Percentiles rank a stretch among this genome's conserved stretches.
These are phyloP conservation scores for Phalacrocorax brasilianus DNA, from an alignment of 2,113 vertebrate species.

Conservation along the genomic window DNA sequence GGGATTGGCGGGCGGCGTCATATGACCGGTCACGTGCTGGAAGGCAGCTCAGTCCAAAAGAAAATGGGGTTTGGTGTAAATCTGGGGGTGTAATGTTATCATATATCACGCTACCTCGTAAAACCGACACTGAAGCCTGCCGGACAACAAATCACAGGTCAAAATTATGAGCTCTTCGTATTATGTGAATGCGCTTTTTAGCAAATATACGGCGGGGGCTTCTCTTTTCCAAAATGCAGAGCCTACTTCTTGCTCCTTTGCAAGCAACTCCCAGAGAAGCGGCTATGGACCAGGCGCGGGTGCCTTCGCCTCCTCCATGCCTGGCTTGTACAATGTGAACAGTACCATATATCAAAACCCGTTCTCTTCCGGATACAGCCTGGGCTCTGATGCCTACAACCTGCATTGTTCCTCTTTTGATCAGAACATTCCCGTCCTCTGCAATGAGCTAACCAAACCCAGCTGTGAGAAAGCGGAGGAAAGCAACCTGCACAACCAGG, in stretches of 20 bases:
- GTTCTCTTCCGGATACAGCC: constrained; percentile 82
- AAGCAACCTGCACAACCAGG: constrained; percentile 80
- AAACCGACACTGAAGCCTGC: constrained; percentile 96
- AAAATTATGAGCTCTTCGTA: constrained; percentile 97
- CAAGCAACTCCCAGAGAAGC: constrained; percentile 83
- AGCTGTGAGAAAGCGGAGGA: constrained; percentile 86
- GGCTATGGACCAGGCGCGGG: constrained; percentile 81
- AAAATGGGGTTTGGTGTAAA: constrained; percentile 98
- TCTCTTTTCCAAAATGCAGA: constrained; percentile 88
- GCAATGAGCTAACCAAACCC: constrained; percentile 83
- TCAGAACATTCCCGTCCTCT: constrained; percentile 87
- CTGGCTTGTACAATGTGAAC: constrained; percentile 89
- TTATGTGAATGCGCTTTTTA: constrained; percentile 95
- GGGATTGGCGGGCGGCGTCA: constrained; percentile 85
- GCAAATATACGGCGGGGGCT: constrained; percentile 88
- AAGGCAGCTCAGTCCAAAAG: constrained; percentile 84
- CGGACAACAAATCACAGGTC: constrained; percentile 95
- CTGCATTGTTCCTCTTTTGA: constrained; percentile 86
- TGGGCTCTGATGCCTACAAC: constrained; percentile 83
- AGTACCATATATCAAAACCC: constrained; percentile 82
- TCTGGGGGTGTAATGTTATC: constrained; percentile 95
- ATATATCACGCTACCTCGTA: constrained; percentile 98
- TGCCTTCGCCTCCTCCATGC: constrained; percentile 81
- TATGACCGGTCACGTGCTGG: constrained; percentile 86
- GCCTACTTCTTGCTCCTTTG: constrained; percentile 85